These are phyloP conservation scores for Palythoa grandis DNA, from an alignment of 92 coral and sea anemone genomes.

Conservation along the genomic window DNA sequence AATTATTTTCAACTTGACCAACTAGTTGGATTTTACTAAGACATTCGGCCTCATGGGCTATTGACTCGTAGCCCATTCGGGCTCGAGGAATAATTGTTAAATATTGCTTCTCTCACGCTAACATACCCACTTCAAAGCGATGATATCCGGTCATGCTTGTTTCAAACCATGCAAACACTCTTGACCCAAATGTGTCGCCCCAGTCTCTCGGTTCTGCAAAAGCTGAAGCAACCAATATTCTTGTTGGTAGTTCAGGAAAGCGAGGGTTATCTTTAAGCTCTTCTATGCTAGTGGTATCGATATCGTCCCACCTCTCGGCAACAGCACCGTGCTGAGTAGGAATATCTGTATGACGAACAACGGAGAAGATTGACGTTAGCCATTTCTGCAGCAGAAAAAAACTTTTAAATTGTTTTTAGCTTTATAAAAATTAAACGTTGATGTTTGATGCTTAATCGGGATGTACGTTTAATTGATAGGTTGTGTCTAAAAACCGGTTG, in stretches of 20 bases:
- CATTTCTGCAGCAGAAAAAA: too few relatives aligned
- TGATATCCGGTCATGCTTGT: constrained; percentile 30
- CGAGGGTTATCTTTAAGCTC: constrained; percentile 12
- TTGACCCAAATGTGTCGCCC: constrained; percentile 35
- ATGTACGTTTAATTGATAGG: too few relatives aligned
- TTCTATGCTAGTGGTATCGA: constrained; percentile 20
- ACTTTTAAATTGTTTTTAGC: too few relatives aligned
- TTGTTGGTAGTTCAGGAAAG: constrained; percentile 20
- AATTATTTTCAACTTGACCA: too few relatives aligned
- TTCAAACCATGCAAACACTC: constrained; percentile 38
- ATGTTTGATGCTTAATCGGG: too few relatives aligned
- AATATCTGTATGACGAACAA: not conserved
- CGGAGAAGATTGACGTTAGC: not conserved
- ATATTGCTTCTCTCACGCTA: not conserved
- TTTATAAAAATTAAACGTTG: too few relatives aligned
- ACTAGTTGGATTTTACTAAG: too few relatives aligned
- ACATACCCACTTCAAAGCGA: constrained; percentile 32
- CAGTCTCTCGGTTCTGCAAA: constrained; percentile 35
- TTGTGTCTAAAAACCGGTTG: too few relatives aligned
- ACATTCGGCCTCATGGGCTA: too few relatives aligned
- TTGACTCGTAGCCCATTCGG: too few relatives aligned
- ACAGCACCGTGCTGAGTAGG: constrained; percentile 27
- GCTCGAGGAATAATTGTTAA: too few relatives aligned
- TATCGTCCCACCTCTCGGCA: constrained; percentile 22
- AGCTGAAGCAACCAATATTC: constrained; percentile 28